Conservation (phyloP, 2,888 invertebrate species). For the Chymomyza fuscimana region DNA sequence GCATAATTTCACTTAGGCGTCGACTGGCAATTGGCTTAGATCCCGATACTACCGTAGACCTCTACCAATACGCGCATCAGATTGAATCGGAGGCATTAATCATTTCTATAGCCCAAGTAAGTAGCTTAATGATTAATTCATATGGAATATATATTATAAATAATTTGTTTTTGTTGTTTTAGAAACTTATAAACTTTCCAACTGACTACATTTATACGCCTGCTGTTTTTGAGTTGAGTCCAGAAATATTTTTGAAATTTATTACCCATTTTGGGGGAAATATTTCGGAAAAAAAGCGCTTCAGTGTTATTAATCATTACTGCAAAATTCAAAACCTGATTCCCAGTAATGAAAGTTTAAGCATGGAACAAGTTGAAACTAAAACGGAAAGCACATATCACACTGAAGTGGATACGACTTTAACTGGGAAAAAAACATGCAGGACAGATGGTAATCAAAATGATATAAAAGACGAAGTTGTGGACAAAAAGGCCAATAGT, state of each 20-base stretch:
- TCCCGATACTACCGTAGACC: constrained; percentile 33
- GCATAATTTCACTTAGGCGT: constrained; percentile 28
- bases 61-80: constrained; percentile 43
- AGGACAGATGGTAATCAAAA: constrained; percentile 27
- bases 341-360: not conserved
- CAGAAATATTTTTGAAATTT: constrained; percentile 38
- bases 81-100: constrained; percentile 32
- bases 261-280: constrained; percentile 18
- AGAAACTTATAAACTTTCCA: constrained; percentile 25
- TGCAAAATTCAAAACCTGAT: constrained; percentile 34
- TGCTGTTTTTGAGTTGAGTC: constrained; percentile 43
- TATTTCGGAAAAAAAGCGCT: constrained; percentile 22
- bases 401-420: not conserved
- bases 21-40: constrained; percentile 23
- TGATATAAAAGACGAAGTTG: constrained; percentile 1
- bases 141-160: not conserved
- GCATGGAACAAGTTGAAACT: no score
- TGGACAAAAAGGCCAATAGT: not conserved
- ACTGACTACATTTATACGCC: constrained; percentile 15
- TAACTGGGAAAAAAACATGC: not conserved
- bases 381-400: not conserved
- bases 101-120: constrained; percentile 22
- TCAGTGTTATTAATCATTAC: constrained; percentile 41
- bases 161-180: not conserved
- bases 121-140: not conserved